phyloP scores from a whole-genome alignment of 2,113 vertebrate genomes.

The Poeciliopsis prolifica region DNA sequence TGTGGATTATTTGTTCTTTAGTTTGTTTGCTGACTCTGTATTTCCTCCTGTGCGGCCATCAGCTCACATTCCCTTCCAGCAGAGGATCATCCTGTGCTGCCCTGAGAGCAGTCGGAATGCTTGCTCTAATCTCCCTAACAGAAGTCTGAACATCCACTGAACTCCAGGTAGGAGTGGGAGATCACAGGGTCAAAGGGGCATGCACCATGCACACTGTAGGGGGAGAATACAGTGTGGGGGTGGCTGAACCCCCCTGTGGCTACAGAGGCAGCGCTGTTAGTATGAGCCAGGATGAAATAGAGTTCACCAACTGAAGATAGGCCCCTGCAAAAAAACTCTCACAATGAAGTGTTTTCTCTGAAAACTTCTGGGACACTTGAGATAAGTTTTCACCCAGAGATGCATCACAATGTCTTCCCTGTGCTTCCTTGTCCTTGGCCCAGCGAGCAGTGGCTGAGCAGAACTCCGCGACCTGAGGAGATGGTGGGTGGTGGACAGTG shows the following conservation, averaged over 20 bases:
- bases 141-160: conserved; percentile 45
- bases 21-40: conserved; percentile 73
- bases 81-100: conserved; percentile 48
- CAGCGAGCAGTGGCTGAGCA: conserved; percentile 82
- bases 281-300: conserved; percentile 41
- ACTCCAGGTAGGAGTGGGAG: conserved; percentile 16
- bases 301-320: conserved; percentile 59
- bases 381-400: conserved; percentile 87
- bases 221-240: conserved; percentile 14
- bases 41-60: conserved; percentile 81
- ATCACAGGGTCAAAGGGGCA: conserved; percentile 23
- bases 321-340: conserved; percentile 65
- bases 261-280: conserved; percentile 16
- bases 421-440: conserved; percentile 68
- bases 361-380: conserved; percentile 91
- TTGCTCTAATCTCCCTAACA: conserved; percentile 33
- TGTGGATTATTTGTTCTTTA: conserved; percentile 87
- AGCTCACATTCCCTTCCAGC: conserved; percentile 83
- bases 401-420: conserved; percentile 87
- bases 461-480: conserved; percentile 77
- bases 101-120: conserved; percentile 31
- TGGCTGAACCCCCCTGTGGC: conserved; percentile 32
- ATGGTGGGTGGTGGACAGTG: conserved; percentile 76
- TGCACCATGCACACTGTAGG: conserved; percentile 18
- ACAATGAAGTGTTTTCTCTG: conserved; percentile 91